Evolutionary conservation across 2,888 invertebrate species (phyloP).

Genomic region (Bursaphelenchus okinawaensis): DNA sequence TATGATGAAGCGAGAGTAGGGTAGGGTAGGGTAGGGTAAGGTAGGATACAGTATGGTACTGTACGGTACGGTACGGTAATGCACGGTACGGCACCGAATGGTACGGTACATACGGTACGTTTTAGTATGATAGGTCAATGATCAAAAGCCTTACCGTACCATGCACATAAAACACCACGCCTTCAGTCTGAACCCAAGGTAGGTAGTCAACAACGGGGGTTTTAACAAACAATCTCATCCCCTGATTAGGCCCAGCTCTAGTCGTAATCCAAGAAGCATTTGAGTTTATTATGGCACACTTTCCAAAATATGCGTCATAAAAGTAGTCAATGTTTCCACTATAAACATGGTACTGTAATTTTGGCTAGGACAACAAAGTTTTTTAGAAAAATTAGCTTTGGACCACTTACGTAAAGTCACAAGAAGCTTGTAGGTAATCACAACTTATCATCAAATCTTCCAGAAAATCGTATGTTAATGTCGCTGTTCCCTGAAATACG

Average conservation of each 20-base stretch:
- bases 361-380: no score
- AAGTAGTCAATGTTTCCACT: background rate
- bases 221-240: conserved; percentile 48
- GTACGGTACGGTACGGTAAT: no score
- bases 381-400: no score
- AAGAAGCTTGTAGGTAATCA: conserved; percentile 48
- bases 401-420: conserved; percentile 38
- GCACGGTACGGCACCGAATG: no score
- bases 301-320: conserved; percentile 42
- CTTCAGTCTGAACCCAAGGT: conserved; percentile 58
- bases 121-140: no score
- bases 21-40: no score
- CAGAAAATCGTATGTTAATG: conserved; percentile 33
- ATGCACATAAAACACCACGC: conserved; percentile 59
- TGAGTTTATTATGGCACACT: background rate
- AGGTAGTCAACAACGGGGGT: conserved; percentile 44
- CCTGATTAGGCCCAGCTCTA: conserved; percentile 52
- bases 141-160: no score
- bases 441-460: conserved; percentile 52
- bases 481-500: background rate
- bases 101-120: no score
- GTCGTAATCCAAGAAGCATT: background rate
- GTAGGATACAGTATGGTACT: no score
- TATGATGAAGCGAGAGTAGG: no score
- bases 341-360: no score